phyloP scores from a whole-genome alignment of 2,797 vertebrate species.

The Fratercula arctica region DNA sequence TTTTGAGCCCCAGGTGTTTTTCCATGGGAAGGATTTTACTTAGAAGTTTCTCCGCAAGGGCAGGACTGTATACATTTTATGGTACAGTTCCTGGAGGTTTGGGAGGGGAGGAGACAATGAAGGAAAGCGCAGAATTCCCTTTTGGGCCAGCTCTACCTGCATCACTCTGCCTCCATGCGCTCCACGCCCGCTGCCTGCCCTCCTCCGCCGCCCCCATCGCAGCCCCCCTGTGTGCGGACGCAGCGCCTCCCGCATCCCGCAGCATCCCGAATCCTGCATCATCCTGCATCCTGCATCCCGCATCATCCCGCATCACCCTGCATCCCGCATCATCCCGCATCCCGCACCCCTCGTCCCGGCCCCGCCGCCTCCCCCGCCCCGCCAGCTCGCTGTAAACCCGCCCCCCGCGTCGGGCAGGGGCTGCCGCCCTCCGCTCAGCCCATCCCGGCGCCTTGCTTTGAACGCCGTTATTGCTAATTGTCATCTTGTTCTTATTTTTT shows the following conservation, averaged over 20 bases:
- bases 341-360: background rate
- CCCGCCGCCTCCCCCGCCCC: background rate
- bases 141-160: too few relatives aligned
- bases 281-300: too few relatives aligned
- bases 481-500: too few relatives aligned
- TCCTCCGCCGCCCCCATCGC: too few relatives aligned
- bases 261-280: too few relatives aligned
- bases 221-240: too few relatives aligned
- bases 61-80: accelerated
- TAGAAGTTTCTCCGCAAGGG: accelerated
- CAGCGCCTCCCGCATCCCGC: too few relatives aligned
- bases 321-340: too few relatives aligned
- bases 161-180: accelerated
- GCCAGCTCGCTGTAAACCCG: background rate
- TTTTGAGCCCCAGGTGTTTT: too few relatives aligned
- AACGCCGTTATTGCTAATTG: background rate
- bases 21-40: background rate
- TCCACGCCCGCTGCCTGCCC: accelerated
- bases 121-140: background rate
- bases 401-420: background rate
- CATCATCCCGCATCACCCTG: too few relatives aligned
- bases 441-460: accelerated
- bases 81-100: accelerated
- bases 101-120: accelerated
- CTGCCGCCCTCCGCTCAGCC: accelerated